A percentile compares a stretch with the other conserved stretches of the same genome.
These are phyloP conservation scores for Diglossa cyanea DNA, from an alignment of 2,797 vertebrate species.

Conservation along the genomic window DNA sequence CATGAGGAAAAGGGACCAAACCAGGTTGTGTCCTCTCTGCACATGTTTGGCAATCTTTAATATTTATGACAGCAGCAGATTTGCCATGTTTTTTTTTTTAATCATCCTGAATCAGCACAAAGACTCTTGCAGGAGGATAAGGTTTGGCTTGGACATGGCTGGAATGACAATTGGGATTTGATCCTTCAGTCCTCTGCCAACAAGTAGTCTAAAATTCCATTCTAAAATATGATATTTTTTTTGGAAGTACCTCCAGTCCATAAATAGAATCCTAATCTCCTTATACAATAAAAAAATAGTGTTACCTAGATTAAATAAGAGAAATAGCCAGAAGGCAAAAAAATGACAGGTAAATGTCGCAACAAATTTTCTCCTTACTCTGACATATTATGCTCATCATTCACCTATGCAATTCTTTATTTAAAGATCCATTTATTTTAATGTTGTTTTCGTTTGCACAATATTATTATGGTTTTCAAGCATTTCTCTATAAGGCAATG, in stretches of 20 bases:
- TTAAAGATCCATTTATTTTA: background rate
- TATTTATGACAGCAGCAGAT: background rate
- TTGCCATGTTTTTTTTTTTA: background rate
- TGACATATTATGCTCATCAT: background rate
- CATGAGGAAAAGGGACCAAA: rapidly evolving
- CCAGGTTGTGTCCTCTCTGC: background rate
- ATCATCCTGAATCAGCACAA: background rate
- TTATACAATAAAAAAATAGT: background rate
- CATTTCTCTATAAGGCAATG: background rate
- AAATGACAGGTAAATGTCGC: background rate
- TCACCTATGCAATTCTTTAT: background rate
- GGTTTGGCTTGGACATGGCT: background rate
- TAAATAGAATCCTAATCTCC: background rate
- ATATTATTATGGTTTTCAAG: background rate
- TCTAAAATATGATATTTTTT: background rate
- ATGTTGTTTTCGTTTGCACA: background rate
- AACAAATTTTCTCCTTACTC: background rate
- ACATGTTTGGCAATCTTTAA: background rate
- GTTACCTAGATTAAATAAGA: background rate
- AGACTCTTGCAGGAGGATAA: rapidly evolving
- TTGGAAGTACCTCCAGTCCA: background rate
- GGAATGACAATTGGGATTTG: background rate
- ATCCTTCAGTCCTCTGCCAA: background rate
- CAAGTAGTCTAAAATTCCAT: background rate
- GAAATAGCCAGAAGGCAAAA: background rate